Evolutionary conservation across 2,888 invertebrate genomes (phyloP), one percentile per base, ranked within the genome.

Genomic region (Harmothoe impar): DNA sequence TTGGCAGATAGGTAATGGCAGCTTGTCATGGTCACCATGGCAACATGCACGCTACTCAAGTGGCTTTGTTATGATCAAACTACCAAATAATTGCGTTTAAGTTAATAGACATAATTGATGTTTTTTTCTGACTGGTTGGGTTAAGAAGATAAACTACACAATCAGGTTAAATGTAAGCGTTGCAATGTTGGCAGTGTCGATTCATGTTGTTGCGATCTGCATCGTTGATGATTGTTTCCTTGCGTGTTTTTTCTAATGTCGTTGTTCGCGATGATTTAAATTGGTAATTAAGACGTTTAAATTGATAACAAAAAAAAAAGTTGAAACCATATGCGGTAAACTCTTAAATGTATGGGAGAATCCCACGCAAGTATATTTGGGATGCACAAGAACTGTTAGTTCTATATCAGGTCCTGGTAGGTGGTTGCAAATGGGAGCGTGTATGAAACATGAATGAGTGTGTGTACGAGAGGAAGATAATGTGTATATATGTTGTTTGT

Each of bases 401-500:
- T 72, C 29, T 3, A 5, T 72, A 25, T 72, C 72, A 72, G 25
- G 3, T 72, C 31, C 25, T 29, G 72, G 31, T 29, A 29, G 29
- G 29, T 29, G 31, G 25, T n/a, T 72, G 25, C 15, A 62, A 62
- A 29, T 72, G 72, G 5, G 29, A 72, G 25, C 25, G 29, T 72
- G 72, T 29, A 72, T 72, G 20, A 10, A 43, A n/a, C 72, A 15
- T 72, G 72, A 72, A 25, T 72, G 72, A 5, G 3, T 3, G 72
- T 29, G 72, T 29, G 15, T 5, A 17, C 5, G 72, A 29, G 29
- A 3, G 29, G 20, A 72, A 29, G 72, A 17, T 25, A 29, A 72
- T 72, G 72, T 72, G 72, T 72, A 29, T 72, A 72, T 29, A 29
- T 72, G 72, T 72, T 72, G 72, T 72, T 29, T 72, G 72, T 72